Evolutionary conservation across 2,888 invertebrate genomes (phyloP).

Genomic region (Standfussiana lucernea): DNA sequence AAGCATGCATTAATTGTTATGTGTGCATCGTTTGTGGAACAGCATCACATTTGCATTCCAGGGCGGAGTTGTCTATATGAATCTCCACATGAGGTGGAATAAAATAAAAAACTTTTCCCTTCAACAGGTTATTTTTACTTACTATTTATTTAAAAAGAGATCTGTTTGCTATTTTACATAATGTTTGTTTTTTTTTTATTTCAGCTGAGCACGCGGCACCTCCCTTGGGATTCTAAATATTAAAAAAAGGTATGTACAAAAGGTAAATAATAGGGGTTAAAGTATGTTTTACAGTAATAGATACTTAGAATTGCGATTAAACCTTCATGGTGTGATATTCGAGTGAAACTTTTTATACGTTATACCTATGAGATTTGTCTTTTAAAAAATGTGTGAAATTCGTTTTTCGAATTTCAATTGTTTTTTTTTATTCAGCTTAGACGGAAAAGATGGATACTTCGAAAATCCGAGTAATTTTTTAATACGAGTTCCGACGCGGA

Average conservation of each 20-base stretch:
- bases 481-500: no score
- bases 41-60: background rate
- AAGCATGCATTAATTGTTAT: background rate
- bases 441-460: no score
- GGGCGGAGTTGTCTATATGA: background rate
- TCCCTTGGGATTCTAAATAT: background rate
- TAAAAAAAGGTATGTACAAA: no score
- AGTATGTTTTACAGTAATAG: no score
- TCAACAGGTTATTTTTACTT: background rate
- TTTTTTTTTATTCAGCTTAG: no score
- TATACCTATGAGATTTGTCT: no score
- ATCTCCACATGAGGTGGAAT: background rate
- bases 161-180: background rate
- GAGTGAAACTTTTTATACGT: no score
- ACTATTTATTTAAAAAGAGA: background rate
- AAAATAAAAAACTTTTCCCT: background rate
- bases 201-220: slow-evolving; percentile 10
- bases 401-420: no score
- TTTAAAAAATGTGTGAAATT: no score
- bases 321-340: no score
- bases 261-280: slow-evolving; percentile 2
- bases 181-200: background rate
- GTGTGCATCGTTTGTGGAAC: background rate
- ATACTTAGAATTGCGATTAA: no score
- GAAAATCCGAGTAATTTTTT: no score